Evolutionary conservation across 2,888 invertebrate genomes (phyloP).

Genomic region (Sphinx pinastri): DNA sequence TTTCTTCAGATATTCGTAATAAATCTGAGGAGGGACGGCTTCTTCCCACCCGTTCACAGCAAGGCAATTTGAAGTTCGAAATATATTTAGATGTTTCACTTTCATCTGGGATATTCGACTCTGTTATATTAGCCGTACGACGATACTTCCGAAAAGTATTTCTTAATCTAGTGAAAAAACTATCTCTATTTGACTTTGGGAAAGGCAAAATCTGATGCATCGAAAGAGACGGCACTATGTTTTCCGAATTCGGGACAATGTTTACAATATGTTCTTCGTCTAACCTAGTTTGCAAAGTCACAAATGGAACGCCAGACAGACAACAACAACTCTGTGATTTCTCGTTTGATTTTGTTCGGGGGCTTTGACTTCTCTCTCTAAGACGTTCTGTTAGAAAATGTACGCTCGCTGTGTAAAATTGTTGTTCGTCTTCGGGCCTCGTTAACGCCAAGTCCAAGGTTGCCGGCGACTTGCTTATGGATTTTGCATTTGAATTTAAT

Average conservation of each 20-base stretch:
- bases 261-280: background rate
- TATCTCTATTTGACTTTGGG: conserved; percentile 62
- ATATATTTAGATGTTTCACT: conserved; percentile 46
- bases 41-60: conserved; percentile 51
- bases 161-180: conserved; percentile 58
- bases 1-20: conserved; percentile 60
- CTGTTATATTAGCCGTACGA: conserved; percentile 41
- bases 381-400: conserved; percentile 68
- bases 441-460: conserved; percentile 43
- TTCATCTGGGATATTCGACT: conserved; percentile 42
- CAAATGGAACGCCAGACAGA: conserved; percentile 37
- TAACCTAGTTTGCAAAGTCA: conserved; percentile 1
- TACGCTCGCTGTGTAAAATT: conserved; percentile 71
- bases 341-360: conserved; percentile 36
- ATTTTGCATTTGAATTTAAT: conserved; percentile 33
- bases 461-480: conserved; percentile 33
- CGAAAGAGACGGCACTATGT: conserved; percentile 47
- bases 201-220: conserved; percentile 74
- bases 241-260: conserved; percentile 1
- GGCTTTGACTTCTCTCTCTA: conserved; percentile 54
- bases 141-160: conserved; percentile 59
- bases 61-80: conserved; percentile 67
- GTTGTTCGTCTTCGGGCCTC: conserved; percentile 58
- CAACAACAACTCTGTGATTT: conserved; percentile 61
- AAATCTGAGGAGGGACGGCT: conserved; percentile 48